phyloP scores from a whole-genome alignment of 2,888 invertebrate genomes.

The Cataglyphis livida region DNA sequence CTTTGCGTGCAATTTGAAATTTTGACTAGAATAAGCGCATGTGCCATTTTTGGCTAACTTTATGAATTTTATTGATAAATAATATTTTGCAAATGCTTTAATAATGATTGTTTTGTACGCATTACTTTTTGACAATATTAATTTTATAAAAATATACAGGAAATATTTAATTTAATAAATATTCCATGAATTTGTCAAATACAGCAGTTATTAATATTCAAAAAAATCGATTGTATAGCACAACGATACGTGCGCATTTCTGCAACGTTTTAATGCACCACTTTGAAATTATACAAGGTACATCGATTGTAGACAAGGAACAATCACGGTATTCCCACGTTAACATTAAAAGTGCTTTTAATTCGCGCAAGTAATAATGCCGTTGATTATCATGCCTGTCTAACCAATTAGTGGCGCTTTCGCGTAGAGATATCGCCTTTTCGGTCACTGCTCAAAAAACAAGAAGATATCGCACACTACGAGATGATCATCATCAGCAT shows the following conservation, averaged over 20 bases:
- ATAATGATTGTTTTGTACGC: neutral
- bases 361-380: conserved; percentile 70
- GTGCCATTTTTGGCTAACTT: neutral
- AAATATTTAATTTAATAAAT: neutral
- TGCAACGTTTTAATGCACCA: conserved; percentile 59
- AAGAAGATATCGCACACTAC: conserved; percentile 31
- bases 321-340: conserved; percentile 72
- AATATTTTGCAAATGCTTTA: neutral
- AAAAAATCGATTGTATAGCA: neutral
- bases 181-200: neutral
- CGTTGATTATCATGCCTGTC: conserved; percentile 68
- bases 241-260: neutral
- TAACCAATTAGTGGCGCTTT: conserved; percentile 71
- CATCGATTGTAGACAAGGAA: conserved; percentile 67
- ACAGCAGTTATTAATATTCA: neutral
- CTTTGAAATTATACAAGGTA: conserved; percentile 57
- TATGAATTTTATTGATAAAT: neutral
- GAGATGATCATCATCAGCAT: conserved; percentile 33
- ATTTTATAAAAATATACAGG: neutral
- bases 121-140: neutral
- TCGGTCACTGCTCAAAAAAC: conserved; percentile 54
- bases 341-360: conserved; percentile 72
- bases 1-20: neutral
- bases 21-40: neutral
- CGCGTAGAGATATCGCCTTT: conserved; percentile 56